These are phyloP conservation scores for Acrobasis consociella DNA, from an alignment of 2,888 invertebrate genomes.

Conservation along the genomic window DNA sequence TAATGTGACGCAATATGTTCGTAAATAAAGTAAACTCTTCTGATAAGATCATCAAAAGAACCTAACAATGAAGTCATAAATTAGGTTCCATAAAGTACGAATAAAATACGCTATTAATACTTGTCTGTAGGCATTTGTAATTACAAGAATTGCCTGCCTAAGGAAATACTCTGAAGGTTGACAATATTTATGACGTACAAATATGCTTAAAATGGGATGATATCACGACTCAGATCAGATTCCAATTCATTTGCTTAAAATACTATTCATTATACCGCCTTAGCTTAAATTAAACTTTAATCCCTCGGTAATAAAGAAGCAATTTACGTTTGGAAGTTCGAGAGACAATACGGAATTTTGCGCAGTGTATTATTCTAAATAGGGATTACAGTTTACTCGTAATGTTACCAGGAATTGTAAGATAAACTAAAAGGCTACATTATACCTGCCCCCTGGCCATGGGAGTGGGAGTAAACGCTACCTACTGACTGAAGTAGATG, in stretches of 20 bases:
- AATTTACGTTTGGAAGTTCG: neutral
- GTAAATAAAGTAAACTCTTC: too few relatives aligned
- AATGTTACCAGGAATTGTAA: neutral
- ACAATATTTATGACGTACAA: constrained; percentile 21
- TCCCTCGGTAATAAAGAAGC: neutral
- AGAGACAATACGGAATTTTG: constrained; percentile 25
- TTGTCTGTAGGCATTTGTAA: neutral
- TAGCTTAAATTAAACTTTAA: neutral
- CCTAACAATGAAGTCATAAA: neutral
- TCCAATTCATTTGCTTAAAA: constrained; percentile 24
- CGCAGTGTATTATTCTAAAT: constrained; percentile 21
- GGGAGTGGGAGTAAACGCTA: neutral
- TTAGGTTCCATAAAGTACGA: neutral
- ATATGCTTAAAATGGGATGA: constrained; percentile 27
- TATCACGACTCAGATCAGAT: constrained; percentile 21
- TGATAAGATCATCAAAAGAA: neutral
- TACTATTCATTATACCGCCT: neutral
- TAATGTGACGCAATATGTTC: too few relatives aligned
- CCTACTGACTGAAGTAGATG: neutral
- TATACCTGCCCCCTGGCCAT: neutral
- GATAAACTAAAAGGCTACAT: neutral
- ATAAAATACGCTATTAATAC: neutral
- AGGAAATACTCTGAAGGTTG: constrained; percentile 6
- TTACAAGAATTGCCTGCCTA: neutral
- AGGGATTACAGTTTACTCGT: constrained; percentile 11